A percentile compares a stretch with the other conserved stretches of the same genome.
Evolutionary conservation across 1,140 invertebrate genomes (phyloP).

Genomic region (Eciton burchellii): DNA sequence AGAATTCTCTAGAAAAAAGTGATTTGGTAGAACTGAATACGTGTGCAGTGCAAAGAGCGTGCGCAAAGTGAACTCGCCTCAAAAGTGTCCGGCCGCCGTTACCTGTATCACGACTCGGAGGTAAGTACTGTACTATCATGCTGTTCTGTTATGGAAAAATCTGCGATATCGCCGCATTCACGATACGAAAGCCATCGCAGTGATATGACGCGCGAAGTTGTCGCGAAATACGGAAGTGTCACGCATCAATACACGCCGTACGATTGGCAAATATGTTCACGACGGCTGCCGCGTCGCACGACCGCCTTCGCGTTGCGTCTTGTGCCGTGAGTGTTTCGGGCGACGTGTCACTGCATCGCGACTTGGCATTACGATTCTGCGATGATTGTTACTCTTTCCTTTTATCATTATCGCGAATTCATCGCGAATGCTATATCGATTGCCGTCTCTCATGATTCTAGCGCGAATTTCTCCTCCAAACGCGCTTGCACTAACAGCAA

Average conservation of each 20-base stretch:
- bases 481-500: background rate
- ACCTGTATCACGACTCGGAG: conserved; percentile 11
- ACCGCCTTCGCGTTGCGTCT: background rate
- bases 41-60: conserved; percentile 36
- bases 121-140: background rate
- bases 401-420: background rate
- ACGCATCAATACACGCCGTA: conserved; percentile 3
- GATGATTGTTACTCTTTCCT: background rate
- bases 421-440: background rate
- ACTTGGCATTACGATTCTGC: too few species aligned
- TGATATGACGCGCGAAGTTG: conserved; percentile 12
- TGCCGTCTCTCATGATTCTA: background rate
- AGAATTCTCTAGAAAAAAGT: background rate
- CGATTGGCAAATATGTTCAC: conserved; percentile 49
- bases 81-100: conserved; percentile 53
- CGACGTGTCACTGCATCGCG: background rate
- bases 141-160: background rate
- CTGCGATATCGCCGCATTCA: background rate
- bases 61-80: conserved; percentile 21
- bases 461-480: background rate
- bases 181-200: background rate
- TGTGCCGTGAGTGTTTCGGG: background rate
- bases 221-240: background rate
- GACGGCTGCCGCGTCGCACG: background rate
- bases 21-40: conserved; percentile 13